A percentile compares a stretch with the other conserved stretches of the same genome.
These are phyloP conservation scores for Sarcophaga caerulescens DNA, from an alignment of 2,888 invertebrate species.

Conservation along the genomic window DNA sequence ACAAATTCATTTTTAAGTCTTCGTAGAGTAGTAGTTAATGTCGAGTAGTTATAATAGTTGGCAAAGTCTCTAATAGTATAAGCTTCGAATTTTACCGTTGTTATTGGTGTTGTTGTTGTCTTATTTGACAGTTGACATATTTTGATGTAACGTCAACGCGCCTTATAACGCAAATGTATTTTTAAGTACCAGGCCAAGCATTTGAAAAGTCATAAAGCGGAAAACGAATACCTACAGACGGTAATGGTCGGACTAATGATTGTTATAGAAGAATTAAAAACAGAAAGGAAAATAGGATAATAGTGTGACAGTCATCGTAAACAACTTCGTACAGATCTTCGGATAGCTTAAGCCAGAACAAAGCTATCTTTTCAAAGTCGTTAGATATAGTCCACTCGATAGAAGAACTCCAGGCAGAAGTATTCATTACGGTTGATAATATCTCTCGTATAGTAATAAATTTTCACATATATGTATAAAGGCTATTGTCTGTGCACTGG, in stretches of 20 bases:
- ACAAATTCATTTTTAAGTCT: not conserved
- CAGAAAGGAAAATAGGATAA: not conserved
- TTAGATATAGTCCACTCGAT: too few relatives aligned
- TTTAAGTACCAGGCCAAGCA: conserved; percentile 54
- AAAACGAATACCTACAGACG: too few relatives aligned
- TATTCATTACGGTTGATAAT: too few relatives aligned
- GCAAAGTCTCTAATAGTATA: conserved; percentile 7
- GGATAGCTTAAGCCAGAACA: too few relatives aligned
- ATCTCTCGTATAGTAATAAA: too few relatives aligned
- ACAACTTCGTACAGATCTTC: too few relatives aligned
- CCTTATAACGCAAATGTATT: conserved; percentile 59
- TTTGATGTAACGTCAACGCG: conserved; percentile 59
- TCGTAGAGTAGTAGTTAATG: conserved; percentile 21
- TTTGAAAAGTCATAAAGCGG: not conserved
- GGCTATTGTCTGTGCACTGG: too few relatives aligned
- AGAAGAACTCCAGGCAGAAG: too few relatives aligned
- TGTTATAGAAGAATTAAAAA: not conserved
- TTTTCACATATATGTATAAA: too few relatives aligned
- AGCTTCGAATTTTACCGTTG: conserved; percentile 3
- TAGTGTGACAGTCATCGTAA: too few relatives aligned
- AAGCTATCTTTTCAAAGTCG: too few relatives aligned
- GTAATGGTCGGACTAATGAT: too few relatives aligned
- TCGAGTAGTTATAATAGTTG: conserved; percentile 17
- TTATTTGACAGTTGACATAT: conserved; percentile 62
- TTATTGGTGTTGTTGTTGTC: conserved; percentile 28